These are phyloP conservation scores for Garra rufa DNA, from an alignment of 2,113 vertebrate genomes.

Conservation along the genomic window DNA sequence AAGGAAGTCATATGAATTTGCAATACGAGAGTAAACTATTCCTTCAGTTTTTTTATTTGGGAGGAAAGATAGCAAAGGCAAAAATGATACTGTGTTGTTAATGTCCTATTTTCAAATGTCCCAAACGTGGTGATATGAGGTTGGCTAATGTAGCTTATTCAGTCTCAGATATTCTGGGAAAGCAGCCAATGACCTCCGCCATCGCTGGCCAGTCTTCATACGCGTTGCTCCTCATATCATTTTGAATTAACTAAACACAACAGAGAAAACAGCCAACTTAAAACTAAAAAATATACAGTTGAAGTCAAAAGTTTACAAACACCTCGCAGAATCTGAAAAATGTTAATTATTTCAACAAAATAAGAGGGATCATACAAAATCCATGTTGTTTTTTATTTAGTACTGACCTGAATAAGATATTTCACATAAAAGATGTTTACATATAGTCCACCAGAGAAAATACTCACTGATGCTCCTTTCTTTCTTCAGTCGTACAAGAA, in stretches of 20 bases:
- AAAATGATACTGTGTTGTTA: constrained; percentile 22
- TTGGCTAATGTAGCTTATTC: constrained; percentile 43
- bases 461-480: too few relatives aligned
- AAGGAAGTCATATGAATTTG: neutral
- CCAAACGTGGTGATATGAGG: constrained; percentile 31
- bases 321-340: too few relatives aligned
- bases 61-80: neutral
- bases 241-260: constrained; percentile 75
- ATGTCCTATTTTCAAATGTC: constrained; percentile 23
- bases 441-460: too few relatives aligned
- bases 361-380: too few relatives aligned
- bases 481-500: too few relatives aligned
- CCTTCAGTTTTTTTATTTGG: neutral
- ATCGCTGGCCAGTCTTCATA: constrained; percentile 85
- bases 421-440: too few relatives aligned
- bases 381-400: too few relatives aligned
- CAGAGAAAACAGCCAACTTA: constrained; percentile 27
- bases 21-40: neutral
- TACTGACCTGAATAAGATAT: too few relatives aligned
- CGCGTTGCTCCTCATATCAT: constrained; percentile 72
- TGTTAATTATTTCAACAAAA: too few relatives aligned
- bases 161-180: constrained; percentile 66
- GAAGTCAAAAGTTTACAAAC: too few relatives aligned
- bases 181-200: constrained; percentile 83
- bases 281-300: too few relatives aligned